Evolutionary conservation across 2,113 vertebrate genomes (phyloP), one percentile per base, ranked within the genome.

Genomic region (Heliornis fulica): DNA sequence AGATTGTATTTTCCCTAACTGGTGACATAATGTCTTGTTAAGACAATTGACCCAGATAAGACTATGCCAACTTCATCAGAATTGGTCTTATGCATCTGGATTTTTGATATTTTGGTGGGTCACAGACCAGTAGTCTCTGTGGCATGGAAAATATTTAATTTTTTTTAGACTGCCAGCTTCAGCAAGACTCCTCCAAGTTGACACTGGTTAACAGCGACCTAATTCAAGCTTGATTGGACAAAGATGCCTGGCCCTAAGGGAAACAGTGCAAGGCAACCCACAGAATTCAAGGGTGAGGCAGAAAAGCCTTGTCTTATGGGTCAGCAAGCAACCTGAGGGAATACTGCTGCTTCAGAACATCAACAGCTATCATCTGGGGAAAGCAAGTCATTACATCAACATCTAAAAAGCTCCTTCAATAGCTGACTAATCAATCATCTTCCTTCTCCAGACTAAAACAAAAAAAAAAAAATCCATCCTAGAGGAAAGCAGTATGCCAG

Each of bases 71-170:
- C 93, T 96, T 96, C 95, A 95, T 97, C 94, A 95, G 90, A 72
- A 87, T 3, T 38, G 60, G 43, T 90, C 92, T 84, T 92, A 68
- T 83, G 69, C 95, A 96, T 96, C 96, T 97, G 94, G 93, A 96
- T 96, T 97, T 97, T 92, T 91, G 93, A 97, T 97, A 95, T 97
- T 97, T 97, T 96, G 96, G 93, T 93, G 96, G 96, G 96, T 97
- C 96, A 93, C 88, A 95, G 93, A 94, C 93, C 90, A 96, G 86
- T 64, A 94, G 93, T 93, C 86, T 94, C 86, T 95, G 94, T 95
- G 94, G 92, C 88, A 86, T 41, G 93, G 90, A 95, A 97, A 97
- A 95, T 96, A 96, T 90, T 94, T 90, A 45, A 70, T 88, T 81
- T 90, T 93, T 96, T 96, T 96, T 19, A 91, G 85, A 83, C 92